phyloP scores from a whole-genome alignment of 2,113 vertebrate genomes.

The Cottus gobio region DNA sequence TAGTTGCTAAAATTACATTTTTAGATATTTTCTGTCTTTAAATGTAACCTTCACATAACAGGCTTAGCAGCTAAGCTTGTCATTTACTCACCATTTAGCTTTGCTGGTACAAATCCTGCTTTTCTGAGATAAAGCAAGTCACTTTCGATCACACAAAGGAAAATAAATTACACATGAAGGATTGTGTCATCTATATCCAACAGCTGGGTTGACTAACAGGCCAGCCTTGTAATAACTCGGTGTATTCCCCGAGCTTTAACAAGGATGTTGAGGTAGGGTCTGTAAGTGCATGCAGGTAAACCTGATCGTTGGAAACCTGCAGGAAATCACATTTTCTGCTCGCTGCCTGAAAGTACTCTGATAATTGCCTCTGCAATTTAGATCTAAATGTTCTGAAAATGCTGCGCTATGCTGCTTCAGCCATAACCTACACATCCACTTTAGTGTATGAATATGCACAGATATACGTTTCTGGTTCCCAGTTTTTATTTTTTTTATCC shows the following conservation, averaged over 20 bases:
- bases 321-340: background rate
- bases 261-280: background rate
- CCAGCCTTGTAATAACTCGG: background rate
- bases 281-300: background rate
- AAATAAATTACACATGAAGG: background rate
- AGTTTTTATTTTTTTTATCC: constrained; percentile 14
- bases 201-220: constrained; percentile 21
- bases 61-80: constrained; percentile 30
- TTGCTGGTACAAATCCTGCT: constrained; percentile 20
- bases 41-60: constrained; percentile 30
- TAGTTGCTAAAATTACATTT: background rate
- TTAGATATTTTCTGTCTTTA: background rate
- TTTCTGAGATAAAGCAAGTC: constrained; percentile 24
- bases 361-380: constrained; percentile 6
- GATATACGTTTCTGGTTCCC: background rate
- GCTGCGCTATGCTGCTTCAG: background rate
- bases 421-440: background rate
- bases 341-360: background rate
- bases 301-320: background rate
- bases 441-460: background rate
- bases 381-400: background rate
- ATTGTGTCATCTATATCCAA: constrained; percentile 2
- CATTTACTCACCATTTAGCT: constrained; percentile 22
- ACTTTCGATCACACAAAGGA: background rate
- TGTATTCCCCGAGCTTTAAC: background rate